Conservation (phyloP, 2,113 vertebrate genomes). For the Promerops cafer region DNA sequence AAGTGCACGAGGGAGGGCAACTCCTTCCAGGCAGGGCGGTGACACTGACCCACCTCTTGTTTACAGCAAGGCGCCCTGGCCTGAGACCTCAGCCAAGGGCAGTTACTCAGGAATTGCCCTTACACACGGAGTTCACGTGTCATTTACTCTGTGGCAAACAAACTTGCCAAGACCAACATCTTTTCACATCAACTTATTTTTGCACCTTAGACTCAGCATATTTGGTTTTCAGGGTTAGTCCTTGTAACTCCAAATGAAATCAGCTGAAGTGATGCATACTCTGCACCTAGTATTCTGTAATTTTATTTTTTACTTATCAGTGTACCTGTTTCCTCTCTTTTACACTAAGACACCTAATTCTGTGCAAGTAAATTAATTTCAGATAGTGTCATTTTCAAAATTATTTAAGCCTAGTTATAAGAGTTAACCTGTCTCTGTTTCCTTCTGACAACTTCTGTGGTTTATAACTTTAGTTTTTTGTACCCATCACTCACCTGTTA, state of each 20-base stretch:
- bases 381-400: neutral
- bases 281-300: neutral
- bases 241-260: neutral
- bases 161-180: neutral
- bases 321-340: neutral
- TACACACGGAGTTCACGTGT: accelerated
- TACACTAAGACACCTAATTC: neutral
- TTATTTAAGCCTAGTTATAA: neutral
- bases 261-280: neutral
- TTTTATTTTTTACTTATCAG: neutral
- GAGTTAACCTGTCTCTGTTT: neutral
- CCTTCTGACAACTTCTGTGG: neutral
- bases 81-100: neutral
- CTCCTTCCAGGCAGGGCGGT: neutral
- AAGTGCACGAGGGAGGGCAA: accelerated
- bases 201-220: neutral
- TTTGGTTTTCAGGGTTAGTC: neutral
- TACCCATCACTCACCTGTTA: neutral
- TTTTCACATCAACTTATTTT: neutral
- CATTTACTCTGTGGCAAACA: neutral
- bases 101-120: neutral
- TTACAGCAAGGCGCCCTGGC: neutral
- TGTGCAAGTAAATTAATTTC: neutral
- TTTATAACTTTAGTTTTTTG: neutral
- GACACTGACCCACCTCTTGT: neutral